A percentile compares a stretch with the other conserved stretches of the same genome.
phyloP scores from a whole-genome alignment of 2,113 vertebrate genomes.

The Bettongia penicillata region DNA sequence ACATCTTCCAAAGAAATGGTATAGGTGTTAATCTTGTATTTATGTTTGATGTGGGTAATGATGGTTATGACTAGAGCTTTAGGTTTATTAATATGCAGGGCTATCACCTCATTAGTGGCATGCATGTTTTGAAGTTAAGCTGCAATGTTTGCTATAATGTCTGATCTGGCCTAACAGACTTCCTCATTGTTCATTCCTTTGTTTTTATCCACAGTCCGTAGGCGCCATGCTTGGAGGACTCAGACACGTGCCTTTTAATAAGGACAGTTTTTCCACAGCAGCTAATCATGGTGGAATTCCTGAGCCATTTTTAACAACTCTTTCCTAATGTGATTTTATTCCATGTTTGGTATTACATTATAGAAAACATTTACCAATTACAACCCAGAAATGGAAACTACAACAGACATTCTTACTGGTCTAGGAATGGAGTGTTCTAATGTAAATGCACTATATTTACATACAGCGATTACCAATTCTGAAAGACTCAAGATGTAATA shows the following conservation, averaged over 20 bases:
- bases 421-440: conserved; percentile 26
- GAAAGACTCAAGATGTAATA: background rate
- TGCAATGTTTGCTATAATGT: conserved; percentile 78
- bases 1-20: conserved; percentile 82
- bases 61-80: conserved; percentile 75
- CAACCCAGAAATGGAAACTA: conserved; percentile 43
- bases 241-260: background rate
- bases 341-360: conserved; percentile 24
- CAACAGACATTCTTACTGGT: conserved; percentile 30
- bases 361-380: conserved; percentile 49
- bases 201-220: conserved; percentile 68
- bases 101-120: conserved; percentile 87
- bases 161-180: conserved; percentile 76
- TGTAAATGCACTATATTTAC: conserved; percentile 36
- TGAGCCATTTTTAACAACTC: conserved; percentile 60
- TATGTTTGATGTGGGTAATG: conserved; percentile 85
- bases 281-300: conserved; percentile 31
- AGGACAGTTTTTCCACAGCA: conserved; percentile 47
- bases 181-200: conserved; percentile 81
- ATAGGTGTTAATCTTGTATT: conserved; percentile 85
- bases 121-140: conserved; percentile 85
- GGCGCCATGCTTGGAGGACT: conserved; percentile 2
- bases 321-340: conserved; percentile 9
- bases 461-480: conserved; percentile 23
- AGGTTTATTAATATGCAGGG: conserved; percentile 84